Evolutionary conservation across 2,797 vertebrate species (phyloP).

Genomic region (Sebastes steindachneri): DNA sequence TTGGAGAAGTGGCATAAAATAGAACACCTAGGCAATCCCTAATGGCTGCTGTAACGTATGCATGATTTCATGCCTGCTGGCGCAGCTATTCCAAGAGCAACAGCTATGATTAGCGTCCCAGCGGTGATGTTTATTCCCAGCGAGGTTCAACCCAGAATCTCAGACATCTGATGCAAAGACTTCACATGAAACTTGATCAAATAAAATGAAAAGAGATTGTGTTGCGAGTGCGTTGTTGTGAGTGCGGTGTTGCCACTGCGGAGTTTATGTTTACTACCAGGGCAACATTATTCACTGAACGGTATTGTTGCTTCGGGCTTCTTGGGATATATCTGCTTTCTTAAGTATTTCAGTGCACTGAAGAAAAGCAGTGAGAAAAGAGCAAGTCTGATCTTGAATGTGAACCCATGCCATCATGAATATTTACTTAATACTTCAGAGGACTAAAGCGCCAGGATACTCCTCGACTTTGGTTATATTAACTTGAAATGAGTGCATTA

Average conservation of each 20-base stretch:
- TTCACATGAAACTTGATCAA: constrained; percentile 59
- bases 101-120: constrained; percentile 76
- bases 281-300: constrained; percentile 36
- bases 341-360: constrained; percentile 21
- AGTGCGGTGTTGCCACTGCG: not conserved
- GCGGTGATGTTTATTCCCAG: constrained; percentile 69
- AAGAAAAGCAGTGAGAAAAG: constrained; percentile 27
- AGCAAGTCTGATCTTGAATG: constrained; percentile 35
- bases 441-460: constrained; percentile 43
- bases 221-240: constrained; percentile 4
- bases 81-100: constrained; percentile 80
- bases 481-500: constrained; percentile 59
- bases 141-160: constrained; percentile 61
- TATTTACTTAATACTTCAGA: constrained; percentile 59
- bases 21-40: constrained; percentile 77
- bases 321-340: constrained; percentile 31
- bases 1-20: constrained; percentile 65
- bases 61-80: constrained; percentile 81
- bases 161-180: constrained; percentile 54
- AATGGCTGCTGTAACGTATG: constrained; percentile 78
- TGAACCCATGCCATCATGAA: constrained; percentile 58
- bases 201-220: constrained; percentile 51
- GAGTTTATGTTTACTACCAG: constrained; percentile 41
- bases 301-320: constrained; percentile 27
- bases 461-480: constrained; percentile 56